These are phyloP conservation scores for Bursaphelenchus mucronatus DNA, from an alignment of 1,140 invertebrate species.

Conservation along the genomic window DNA sequence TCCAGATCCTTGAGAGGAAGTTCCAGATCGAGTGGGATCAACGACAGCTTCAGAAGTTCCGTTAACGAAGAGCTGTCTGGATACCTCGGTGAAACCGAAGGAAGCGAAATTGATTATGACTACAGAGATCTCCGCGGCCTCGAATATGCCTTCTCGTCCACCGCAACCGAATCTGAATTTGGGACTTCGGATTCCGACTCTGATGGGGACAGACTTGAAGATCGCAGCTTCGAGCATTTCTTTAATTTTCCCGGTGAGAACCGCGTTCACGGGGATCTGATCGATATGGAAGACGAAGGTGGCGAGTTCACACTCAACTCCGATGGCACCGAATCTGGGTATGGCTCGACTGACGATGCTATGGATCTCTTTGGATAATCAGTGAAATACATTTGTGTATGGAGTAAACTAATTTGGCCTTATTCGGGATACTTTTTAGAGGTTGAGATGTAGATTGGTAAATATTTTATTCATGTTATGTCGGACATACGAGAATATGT, in stretches of 20 bases:
- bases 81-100: background rate
- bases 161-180: background rate
- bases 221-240: background rate
- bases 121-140: background rate
- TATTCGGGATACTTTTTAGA: no score
- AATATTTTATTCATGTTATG: no score
- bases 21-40: background rate
- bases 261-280: no score
- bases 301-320: no score
- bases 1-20: background rate
- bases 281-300: no score
- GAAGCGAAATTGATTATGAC: conserved; percentile 6
- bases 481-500: no score
- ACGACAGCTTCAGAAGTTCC: background rate
- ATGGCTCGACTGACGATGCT: no score
- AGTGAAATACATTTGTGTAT: no score
- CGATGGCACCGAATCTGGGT: no score
- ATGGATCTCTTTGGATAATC: no score
- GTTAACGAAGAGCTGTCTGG: background rate
- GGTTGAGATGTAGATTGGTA: no score
- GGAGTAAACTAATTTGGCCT: no score
- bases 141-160: background rate
- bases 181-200: background rate
- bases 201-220: background rate
- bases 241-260: background rate